Evolutionary conservation across 2,113 vertebrate genomes (phyloP), one percentile per base, ranked within the genome.

Genomic region (Podarcis cretensis): DNA sequence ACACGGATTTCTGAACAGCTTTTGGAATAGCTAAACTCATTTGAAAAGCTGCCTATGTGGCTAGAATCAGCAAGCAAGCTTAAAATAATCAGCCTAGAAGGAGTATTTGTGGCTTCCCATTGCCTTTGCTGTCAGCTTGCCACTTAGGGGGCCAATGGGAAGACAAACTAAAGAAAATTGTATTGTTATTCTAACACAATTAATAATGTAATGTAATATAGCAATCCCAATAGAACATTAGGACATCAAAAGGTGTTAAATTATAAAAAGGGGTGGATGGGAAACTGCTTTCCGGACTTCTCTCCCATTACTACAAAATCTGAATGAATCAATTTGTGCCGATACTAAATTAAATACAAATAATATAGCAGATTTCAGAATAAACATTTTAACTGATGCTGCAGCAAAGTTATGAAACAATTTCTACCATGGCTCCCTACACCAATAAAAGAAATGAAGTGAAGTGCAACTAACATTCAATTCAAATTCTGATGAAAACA

Each of bases 61-160:
- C 25, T 79, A 65, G 30, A 92, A 84, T 27, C 92, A 90, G 69
- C 80, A 83, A 84, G 91, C 63, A 71, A 89, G 40, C 21, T 92
- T 63, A 92, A 84, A 91, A 90, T 6, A 48, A 81, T 76, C 86
- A 74, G 27, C 80, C 37, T 71, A 83, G 91, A 87, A 27, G 57
- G 20, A 37, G 37, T 86, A 88, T 76, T 32, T 76, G 40, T 83
- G 13, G 54, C 32, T 63, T 27, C 71, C 73, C 81, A 57, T 71
- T 20, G 43, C 71, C n/a, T 82, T 40, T 82, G 35, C 71, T 83
- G 21, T 88, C 80, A 66, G 7, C 37, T 83, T 76, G 16, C 12
- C 16, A 68, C 73, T 77, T 25, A 66, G 35, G 27, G 16, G 78
- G 5, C 59, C 66, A 25, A 78, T 86, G 16, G 25, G 14, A 86